Percentiles rank a stretch among this genome's conserved stretches.
phyloP scores from a whole-genome alignment of 2,797 vertebrate genomes.

The Schizothorax lantsangensis region DNA sequence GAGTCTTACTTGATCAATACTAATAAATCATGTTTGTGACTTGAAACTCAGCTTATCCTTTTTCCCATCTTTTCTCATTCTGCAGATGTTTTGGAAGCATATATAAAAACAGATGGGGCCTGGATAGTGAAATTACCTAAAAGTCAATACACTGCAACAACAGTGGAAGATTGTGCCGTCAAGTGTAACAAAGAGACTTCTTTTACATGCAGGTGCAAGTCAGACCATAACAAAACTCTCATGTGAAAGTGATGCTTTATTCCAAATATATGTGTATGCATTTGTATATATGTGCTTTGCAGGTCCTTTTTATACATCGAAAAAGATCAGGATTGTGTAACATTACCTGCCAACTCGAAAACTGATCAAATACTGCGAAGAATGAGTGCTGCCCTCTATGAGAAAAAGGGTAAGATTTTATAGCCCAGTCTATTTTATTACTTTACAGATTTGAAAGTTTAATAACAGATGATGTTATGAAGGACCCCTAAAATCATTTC shows the following conservation, averaged over 20 bases:
- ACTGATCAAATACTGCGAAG: conserved; percentile 77
- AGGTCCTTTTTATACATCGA: conserved; percentile 88
- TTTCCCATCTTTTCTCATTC: conserved; percentile 22
- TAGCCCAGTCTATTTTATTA: neutral
- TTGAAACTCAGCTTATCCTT: neutral
- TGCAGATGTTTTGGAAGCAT: conserved; percentile 63
- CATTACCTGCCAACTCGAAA: conserved; percentile 83
- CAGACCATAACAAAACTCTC: neutral
- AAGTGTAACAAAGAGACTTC: conserved; percentile 72
- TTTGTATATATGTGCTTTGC: conserved; percentile 5
- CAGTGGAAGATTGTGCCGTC: conserved; percentile 65
- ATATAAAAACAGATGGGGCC: conserved; percentile 77
- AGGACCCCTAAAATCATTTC: neutral
- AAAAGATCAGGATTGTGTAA: conserved; percentile 89
- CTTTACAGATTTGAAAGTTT: neutral
- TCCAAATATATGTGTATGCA: neutral
- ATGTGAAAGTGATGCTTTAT: neutral
- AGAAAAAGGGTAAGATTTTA: conserved; percentile 82
- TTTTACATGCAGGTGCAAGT: conserved; percentile 76
- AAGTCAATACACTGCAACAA: conserved; percentile 58
- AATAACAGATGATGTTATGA: neutral
- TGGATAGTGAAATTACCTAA: conserved; percentile 72
- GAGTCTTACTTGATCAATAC: neutral
- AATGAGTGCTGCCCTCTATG: conserved; percentile 81
- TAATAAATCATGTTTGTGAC: neutral